Conservation (phyloP, 2,888 invertebrate species). For the Villa cingulata region DNA sequence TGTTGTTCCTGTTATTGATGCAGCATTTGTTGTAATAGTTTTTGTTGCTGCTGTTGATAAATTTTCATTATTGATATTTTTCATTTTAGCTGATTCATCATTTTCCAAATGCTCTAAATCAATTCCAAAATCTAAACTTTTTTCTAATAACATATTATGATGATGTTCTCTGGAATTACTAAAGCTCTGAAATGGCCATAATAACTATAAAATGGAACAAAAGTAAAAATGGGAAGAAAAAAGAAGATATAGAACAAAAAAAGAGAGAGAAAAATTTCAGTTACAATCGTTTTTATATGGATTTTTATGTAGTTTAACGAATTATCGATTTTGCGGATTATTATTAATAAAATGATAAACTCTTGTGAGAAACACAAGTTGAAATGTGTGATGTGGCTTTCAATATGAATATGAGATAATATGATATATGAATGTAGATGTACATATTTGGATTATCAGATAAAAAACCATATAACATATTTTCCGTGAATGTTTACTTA, state of each 20-base stretch:
- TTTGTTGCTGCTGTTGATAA: not conserved
- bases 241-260: not conserved
- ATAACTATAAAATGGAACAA: conserved; percentile 42
- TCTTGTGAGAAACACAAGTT: too few species aligned
- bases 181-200: conserved; percentile 70
- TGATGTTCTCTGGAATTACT: conserved; percentile 58
- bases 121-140: conserved; percentile 35
- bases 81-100: conserved; percentile 24
- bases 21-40: conserved; percentile 7
- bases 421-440: too few species aligned
- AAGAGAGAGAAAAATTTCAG: too few species aligned
- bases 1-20: not conserved
- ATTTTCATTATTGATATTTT: not conserved
- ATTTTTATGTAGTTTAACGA: too few species aligned
- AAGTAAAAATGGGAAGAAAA: not conserved
- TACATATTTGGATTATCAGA: too few species aligned
- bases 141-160: conserved; percentile 38
- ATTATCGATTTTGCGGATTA: too few species aligned
- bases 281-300: too few species aligned
- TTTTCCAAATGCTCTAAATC: conserved; percentile 31
- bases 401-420: too few species aligned
- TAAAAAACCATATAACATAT: too few species aligned
- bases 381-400: too few species aligned
- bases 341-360: too few species aligned
- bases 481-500: too few species aligned